Evolutionary conservation across 2,797 vertebrate genomes (phyloP).

Genomic region (Melanotaenia nigrans): DNA sequence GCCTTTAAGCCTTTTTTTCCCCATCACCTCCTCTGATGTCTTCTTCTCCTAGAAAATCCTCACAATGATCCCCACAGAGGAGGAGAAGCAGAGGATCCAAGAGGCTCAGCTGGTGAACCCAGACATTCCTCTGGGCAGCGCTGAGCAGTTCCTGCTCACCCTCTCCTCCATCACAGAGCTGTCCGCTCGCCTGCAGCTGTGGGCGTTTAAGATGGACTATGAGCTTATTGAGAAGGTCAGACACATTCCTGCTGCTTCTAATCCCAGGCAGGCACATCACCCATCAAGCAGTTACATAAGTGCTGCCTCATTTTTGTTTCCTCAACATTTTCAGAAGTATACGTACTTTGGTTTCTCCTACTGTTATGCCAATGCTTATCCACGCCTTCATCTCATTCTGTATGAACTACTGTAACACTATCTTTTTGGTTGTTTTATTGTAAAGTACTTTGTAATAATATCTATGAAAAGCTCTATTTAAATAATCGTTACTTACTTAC

Average conservation of each 20-base stretch:
- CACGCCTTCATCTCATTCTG: no score
- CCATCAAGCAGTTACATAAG: conserved; percentile 5
- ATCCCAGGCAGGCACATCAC: conserved; percentile 20
- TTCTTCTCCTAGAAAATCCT: conserved; percentile 91
- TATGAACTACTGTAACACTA: no score
- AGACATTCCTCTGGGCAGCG: conserved; percentile 91
- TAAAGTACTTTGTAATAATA: no score
- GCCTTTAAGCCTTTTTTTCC: neutral
- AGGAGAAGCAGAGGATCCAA: conserved; percentile 98
- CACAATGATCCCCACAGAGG: conserved; percentile 96
- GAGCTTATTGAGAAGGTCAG: conserved; percentile 95
- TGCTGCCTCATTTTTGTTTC: neutral
- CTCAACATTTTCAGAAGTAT: neutral
- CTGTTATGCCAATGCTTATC: no score
- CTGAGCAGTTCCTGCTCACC: conserved; percentile 96
- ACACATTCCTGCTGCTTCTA: conserved; percentile 16
- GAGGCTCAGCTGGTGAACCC: conserved; percentile 95
- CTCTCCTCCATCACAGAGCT: conserved; percentile 97
- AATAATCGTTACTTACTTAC: no score
- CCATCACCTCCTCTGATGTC: conserved; percentile 19
- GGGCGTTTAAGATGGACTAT: conserved; percentile 99
- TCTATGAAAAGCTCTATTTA: no score
- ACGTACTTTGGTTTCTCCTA: neutral
- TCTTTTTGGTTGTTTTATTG: no score
- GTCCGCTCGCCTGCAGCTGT: conserved; percentile 95